Base-by-base conservation (phyloP, 2,888 invertebrate species). In the Drosophila gaucha region DNA sequence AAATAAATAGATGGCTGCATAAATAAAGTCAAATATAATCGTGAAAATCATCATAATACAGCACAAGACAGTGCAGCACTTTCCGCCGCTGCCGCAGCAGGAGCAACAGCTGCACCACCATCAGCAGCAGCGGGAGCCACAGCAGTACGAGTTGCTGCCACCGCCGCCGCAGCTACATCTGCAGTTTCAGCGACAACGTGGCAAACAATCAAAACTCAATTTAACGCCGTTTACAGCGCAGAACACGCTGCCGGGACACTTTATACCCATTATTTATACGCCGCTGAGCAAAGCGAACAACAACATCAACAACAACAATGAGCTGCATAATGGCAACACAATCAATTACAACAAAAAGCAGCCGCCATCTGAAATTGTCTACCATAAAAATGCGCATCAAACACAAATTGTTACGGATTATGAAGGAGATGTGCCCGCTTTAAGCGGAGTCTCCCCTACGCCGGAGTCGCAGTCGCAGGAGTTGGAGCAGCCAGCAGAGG, bases 181-280 rank as follows among this genome's bases (percentile, higher is more conserved):
- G 66, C 65, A 74, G 51, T 82, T 80, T 55, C 76, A 78, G 49
- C 87, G 86, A 24, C 88, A 86, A 64, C 89, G 86, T 47, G 74
- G 66, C 57, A 90, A 90, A 82, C 89, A 89, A 89, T 88, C 90
- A 80, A 92, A 92, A 88, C 75, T 89, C 82, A 90, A 92, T 86
- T 92, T 92, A 80, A 93, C 93, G 43, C 93, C 93, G 71, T 94
- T 94, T 90, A 90, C 92, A 73, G 92, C 93, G 68, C 92, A 91
- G 71, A 94, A 94, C 84, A 93, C 93, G 57, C 78, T 93, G 67
- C 93, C 93, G 16, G 93, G 93, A 55, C 91, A 93, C 68, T 94
- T 93, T 88, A 89, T 92, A 67, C 93, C 93, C 41, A 93, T 93
- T 79, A 89, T 91, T 88, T 91, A 91, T 88, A 86, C 89, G 67